phyloP scores from a whole-genome alignment of 2,113 vertebrate genomes.

The Indri indri region DNA sequence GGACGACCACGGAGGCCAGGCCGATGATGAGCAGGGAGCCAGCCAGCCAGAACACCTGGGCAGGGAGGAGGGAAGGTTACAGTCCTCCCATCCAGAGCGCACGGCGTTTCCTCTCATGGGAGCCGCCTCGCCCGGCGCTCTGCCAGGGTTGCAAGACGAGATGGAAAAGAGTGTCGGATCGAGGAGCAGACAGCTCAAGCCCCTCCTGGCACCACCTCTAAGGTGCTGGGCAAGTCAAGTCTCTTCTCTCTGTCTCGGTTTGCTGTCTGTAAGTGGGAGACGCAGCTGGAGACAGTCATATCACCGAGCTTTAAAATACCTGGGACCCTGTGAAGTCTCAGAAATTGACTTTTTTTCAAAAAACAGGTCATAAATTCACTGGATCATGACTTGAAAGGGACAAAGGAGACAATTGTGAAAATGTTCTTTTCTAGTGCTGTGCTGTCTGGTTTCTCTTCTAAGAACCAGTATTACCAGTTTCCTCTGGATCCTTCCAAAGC shows the following conservation, averaged over 20 bases:
- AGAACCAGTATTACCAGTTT: not conserved
- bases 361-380: not conserved
- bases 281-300: not conserved
- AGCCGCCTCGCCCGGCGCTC: not conserved
- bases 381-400: not conserved
- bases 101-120: not conserved
- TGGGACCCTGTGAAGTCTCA: not conserved
- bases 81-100: accelerated
- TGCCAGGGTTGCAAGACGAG: accelerated
- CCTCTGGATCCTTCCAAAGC: not conserved
- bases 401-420: not conserved
- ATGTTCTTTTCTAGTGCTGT: too few species aligned
- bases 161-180: not conserved
- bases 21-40: conserved; percentile 95
- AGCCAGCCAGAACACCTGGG: conserved; percentile 94
- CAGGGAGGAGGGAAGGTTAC: not conserved
- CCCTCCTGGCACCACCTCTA: not conserved
- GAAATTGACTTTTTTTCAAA: not conserved
- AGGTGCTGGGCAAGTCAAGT: accelerated
- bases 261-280: not conserved
- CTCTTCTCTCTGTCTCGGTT: accelerated
- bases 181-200: accelerated
- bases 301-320: not conserved
- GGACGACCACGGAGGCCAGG: conserved; percentile 91
- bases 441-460: not conserved